These are phyloP conservation scores for Rhipidura dahli DNA, from an alignment of 2,113 vertebrate genomes.

Conservation along the genomic window DNA sequence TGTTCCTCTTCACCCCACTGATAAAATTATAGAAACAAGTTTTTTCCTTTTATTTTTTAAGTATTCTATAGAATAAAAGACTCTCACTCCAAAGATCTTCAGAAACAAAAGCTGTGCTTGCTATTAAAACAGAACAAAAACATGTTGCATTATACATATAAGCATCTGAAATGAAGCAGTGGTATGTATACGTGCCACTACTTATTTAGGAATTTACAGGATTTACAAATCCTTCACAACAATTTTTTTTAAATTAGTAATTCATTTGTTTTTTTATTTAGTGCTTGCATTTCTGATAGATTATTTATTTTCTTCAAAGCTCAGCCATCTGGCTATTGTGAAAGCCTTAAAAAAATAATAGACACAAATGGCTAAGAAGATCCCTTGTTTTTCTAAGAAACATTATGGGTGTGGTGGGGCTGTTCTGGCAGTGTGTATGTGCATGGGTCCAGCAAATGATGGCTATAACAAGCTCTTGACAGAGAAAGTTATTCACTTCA, in stretches of 20 bases:
- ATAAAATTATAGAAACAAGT: neutral
- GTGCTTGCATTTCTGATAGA: neutral
- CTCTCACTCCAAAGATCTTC: neutral
- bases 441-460: neutral
- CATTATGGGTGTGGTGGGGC: neutral
- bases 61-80: neutral
- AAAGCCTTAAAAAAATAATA: neutral
- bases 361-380: neutral
- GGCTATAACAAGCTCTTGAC: neutral
- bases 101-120: neutral
- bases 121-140: neutral
- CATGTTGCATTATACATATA: neutral
- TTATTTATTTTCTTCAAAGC: neutral
- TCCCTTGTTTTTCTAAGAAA: neutral
- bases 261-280: neutral
- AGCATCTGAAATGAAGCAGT: neutral
- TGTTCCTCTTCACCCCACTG: neutral
- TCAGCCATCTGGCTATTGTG: constrained; percentile 14
- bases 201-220: neutral
- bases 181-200: neutral
- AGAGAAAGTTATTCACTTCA: neutral
- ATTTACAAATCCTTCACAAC: neutral
- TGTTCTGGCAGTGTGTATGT: neutral
- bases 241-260: neutral
- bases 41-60: neutral